phyloP scores from a whole-genome alignment of 2,797 vertebrate genomes.

The Apodemus agrarius region DNA sequence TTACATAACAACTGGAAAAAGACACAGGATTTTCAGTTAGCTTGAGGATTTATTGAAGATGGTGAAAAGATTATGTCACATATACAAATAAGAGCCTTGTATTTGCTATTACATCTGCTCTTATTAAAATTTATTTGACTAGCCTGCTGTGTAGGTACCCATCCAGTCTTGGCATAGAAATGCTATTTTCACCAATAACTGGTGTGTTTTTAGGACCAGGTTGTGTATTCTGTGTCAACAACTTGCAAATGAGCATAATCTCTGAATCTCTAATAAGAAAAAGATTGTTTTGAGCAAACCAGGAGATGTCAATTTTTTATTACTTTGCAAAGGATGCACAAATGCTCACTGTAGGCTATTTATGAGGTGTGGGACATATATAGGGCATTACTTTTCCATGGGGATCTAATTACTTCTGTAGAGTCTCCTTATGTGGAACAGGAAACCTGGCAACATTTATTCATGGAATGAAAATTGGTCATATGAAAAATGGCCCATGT shows the following conservation, averaged over 20 bases:
- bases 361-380: slow-evolving; percentile 40
- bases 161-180: not conserved
- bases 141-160: not conserved
- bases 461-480: slow-evolving; percentile 67
- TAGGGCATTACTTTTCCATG: slow-evolving; percentile 60
- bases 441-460: slow-evolving; percentile 70
- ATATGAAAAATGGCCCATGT: slow-evolving; percentile 63
- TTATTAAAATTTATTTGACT: slow-evolving; percentile 27
- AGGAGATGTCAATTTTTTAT: slow-evolving; percentile 57
- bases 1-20: not conserved
- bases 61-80: not conserved
- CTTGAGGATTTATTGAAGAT: not conserved
- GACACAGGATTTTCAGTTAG: not conserved
- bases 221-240: slow-evolving; percentile 33
- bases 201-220: slow-evolving; percentile 13
- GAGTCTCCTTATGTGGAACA: slow-evolving; percentile 34
- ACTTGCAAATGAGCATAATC: slow-evolving; percentile 15
- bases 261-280: slow-evolving; percentile 53
- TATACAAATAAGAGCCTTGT: not conserved
- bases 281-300: slow-evolving; percentile 27
- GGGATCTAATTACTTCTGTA: slow-evolving; percentile 69
- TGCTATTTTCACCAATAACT: slow-evolving; percentile 36
- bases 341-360: slow-evolving; percentile 54
- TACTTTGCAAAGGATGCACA: slow-evolving; percentile 48
- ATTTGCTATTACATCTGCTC: slow-evolving; percentile 8